Conservation (phyloP, 2,888 invertebrate species). For the Amphipoea oculea region DNA sequence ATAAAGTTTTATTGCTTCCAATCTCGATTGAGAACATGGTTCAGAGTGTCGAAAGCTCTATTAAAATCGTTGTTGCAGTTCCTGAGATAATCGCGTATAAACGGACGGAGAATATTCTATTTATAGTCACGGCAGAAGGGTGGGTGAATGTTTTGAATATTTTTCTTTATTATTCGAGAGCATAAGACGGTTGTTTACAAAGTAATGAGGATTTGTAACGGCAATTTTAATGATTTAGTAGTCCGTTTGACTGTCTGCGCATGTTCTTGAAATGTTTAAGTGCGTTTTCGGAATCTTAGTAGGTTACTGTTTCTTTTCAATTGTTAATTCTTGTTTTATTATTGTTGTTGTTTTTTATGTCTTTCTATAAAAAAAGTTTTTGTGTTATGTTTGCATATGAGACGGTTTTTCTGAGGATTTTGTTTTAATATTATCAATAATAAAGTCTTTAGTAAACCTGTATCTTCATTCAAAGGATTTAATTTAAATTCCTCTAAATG, state of each 20-base stretch:
- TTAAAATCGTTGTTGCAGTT: conserved; percentile 39
- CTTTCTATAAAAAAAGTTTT: conserved; percentile 13
- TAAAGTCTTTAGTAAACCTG: background rate
- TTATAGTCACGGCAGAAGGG: conserved; percentile 46
- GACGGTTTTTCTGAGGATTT: background rate
- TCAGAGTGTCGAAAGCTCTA: conserved; percentile 26
- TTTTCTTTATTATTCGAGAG: conserved; percentile 70
- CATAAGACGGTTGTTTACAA: conserved; percentile 67
- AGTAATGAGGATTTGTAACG: conserved; percentile 77
- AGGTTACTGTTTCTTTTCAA: conserved; percentile 40
- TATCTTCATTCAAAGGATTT: background rate
- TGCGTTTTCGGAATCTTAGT: conserved; percentile 35
- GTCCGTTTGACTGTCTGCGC: conserved; percentile 54
- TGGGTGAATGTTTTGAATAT: conserved; percentile 67
- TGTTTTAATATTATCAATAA: background rate
- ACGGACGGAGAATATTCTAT: conserved; percentile 37
- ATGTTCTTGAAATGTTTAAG: conserved; percentile 54
- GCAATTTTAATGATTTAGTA: conserved; percentile 76
- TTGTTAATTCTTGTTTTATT: conserved; percentile 51
- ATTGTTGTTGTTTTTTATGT: conserved; percentile 2
- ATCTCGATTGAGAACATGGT: conserved; percentile 29
- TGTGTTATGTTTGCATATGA: background rate
- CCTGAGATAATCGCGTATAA: conserved; percentile 31
- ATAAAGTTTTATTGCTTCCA: conserved; percentile 42
- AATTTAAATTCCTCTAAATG: too few relatives aligned